A percentile compares a stretch with the other conserved stretches of the same genome.
phyloP scores from a whole-genome alignment of 2,113 vertebrate genomes.

The Brachyistius frenatus region DNA sequence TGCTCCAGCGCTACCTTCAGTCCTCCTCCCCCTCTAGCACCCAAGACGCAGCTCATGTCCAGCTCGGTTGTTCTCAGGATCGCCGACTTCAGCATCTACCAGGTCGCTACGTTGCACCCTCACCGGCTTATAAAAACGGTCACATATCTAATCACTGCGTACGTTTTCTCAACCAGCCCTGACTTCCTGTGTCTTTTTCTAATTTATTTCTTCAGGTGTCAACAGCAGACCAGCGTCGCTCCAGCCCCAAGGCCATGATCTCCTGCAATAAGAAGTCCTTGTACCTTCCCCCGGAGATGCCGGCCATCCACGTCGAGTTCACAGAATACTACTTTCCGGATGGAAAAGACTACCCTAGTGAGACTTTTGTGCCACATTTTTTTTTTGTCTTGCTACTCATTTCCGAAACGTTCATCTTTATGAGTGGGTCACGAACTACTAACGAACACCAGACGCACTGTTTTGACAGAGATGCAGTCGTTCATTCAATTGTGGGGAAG shows the following conservation, averaged over 20 bases:
- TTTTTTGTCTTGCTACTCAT: neutral
- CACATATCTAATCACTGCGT: too few relatives aligned
- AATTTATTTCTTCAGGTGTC: constrained; percentile 87
- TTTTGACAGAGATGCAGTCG: constrained; percentile 12
- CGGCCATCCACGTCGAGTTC: constrained; percentile 96
- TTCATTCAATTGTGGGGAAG: constrained; percentile 9
- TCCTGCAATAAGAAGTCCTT: constrained; percentile 99
- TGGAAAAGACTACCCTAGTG: constrained; percentile 97
- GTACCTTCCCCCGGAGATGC: constrained; percentile 98
- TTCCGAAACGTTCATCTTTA: neutral
- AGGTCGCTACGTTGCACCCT: constrained; percentile 81
- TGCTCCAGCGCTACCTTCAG: constrained; percentile 84
- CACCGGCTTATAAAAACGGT: too few relatives aligned
- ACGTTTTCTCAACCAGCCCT: neutral
- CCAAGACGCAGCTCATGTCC: constrained; percentile 94
- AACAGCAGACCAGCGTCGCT: constrained; percentile 94
- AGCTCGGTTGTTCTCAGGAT: constrained; percentile 96
- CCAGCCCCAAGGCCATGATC: constrained; percentile 95
- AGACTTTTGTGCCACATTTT: constrained; percentile 58
- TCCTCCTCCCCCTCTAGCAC: constrained; percentile 82
- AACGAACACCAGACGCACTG: neutral
- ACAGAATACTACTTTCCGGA: constrained; percentile 99
- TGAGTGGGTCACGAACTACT: constrained; percentile 2
- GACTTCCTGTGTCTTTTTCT: neutral
- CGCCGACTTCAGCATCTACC: constrained; percentile 98